Evolutionary conservation across 1,140 invertebrate species (phyloP), one percentile per base, ranked within the genome.

Genomic region (Solenopsis fugax): DNA sequence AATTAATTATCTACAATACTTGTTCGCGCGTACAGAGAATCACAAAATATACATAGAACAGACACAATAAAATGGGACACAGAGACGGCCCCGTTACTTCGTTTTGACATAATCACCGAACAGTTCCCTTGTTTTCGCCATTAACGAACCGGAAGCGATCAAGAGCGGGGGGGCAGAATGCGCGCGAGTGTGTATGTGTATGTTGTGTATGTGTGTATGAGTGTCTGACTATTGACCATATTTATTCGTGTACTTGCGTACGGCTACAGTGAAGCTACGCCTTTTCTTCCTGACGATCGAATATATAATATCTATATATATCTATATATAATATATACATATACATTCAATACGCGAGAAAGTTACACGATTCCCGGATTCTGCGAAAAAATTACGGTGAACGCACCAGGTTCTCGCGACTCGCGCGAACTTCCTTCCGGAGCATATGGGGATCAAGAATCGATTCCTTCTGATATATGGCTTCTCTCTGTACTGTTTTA

Each of bases 1-100:
- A 93, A 93, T 94, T 94, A 93, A 94, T 94, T 95, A 95, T 95
- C 94, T 95, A 95, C 94, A 95, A 94, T 94, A 94, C 93, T 94
- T 95, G 91, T 93, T 92, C 93, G 92, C 92, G 89, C 92, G 88
- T 88, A 94, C 93, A 95, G 92, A 94, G 95, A 95, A 95, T 95
- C 95, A 95, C 95, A 95, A 95, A 95, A 95, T 95, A 95, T 95
- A 95, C 94, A 95, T 94, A 95, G 48, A 90, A 81, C 87, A 77
- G 85, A 89, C 81, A 90, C 73, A 85, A 52, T 89, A 85, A 85
- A 90, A 87, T 80, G 64, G 64, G 21, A 80, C 48, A 13, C n/a
- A 18, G 21, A 88, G n/a, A 13, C 29, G 58, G 52, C 45, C 56
- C 58, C 54, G 29, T 73, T 54, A 85, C 56, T 29, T 81, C 7